Conservation (phyloP, 2,888 invertebrate species). For the Callinectes sapidus region DNA sequence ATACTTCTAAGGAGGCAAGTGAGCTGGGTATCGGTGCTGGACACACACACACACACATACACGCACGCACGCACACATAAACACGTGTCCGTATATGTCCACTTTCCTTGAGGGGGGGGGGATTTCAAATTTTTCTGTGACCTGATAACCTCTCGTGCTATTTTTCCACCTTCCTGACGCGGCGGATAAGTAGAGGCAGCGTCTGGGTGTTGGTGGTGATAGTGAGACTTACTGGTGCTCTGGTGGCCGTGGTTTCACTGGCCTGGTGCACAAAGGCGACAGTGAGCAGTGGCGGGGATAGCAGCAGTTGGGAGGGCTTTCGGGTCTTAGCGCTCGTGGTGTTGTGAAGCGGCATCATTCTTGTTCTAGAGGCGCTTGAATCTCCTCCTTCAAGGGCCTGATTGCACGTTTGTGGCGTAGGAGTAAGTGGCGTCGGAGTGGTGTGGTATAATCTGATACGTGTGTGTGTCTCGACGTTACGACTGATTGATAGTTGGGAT, state of each 20-base stretch:
- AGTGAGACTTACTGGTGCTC: neutral
- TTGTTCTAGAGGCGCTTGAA: neutral
- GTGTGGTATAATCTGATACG: neutral
- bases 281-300: neutral
- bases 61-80: neutral
- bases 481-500: neutral
- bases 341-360: neutral
- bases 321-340: neutral
- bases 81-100: neutral
- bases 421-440: neutral
- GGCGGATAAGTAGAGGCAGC: neutral
- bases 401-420: conserved; percentile 14
- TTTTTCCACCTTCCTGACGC: neutral
- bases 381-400: neutral
- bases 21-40: neutral
- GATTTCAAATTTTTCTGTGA: conserved; percentile 1
- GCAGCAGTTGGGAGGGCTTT: neutral
- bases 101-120: neutral
- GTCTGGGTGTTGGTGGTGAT: neutral
- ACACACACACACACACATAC: neutral
- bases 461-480: neutral
- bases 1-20: neutral
- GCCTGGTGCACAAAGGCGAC: neutral
- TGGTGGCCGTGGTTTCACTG: neutral
- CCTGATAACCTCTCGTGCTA: neutral